Conservation (phyloP, 2,797 vertebrate species). For the Tenualosa thibaudeaui region DNA sequence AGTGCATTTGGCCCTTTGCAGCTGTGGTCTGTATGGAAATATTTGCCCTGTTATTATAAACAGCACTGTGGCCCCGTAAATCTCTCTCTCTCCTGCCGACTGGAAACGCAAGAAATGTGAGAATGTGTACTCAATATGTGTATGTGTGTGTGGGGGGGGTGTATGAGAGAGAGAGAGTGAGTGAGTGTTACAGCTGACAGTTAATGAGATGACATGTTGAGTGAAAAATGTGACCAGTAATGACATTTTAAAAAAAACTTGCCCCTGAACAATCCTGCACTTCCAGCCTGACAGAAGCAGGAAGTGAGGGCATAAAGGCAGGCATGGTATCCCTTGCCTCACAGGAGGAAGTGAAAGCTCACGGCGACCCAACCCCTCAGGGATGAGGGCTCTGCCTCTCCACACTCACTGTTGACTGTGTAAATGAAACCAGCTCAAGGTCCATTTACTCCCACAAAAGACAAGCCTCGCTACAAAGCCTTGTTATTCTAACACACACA, state of each 20-base stretch:
- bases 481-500: not conserved
- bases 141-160: not conserved
- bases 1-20: not conserved
- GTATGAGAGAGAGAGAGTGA: not conserved
- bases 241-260: not conserved
- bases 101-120: not conserved
- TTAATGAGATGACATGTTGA: not conserved
- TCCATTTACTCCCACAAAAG: slow-evolving; percentile 19
- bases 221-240: not conserved
- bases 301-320: not conserved
- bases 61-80: not conserved
- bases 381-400: not conserved
- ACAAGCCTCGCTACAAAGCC: not conserved
- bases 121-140: too few species aligned
- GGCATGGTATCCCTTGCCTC: not conserved
- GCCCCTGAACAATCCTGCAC: not conserved
- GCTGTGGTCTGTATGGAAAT: slow-evolving; percentile 14
- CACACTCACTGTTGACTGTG: not conserved
- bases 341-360: not conserved
- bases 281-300: not conserved
- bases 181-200: not conserved
- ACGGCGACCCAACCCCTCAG: not conserved
- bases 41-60: slow-evolving; percentile 21
- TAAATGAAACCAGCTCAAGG: slow-evolving; percentile 24
- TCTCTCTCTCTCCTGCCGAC: not conserved